Conservation (phyloP, 2,797 vertebrate species). For the Siniperca scherzeri region DNA sequence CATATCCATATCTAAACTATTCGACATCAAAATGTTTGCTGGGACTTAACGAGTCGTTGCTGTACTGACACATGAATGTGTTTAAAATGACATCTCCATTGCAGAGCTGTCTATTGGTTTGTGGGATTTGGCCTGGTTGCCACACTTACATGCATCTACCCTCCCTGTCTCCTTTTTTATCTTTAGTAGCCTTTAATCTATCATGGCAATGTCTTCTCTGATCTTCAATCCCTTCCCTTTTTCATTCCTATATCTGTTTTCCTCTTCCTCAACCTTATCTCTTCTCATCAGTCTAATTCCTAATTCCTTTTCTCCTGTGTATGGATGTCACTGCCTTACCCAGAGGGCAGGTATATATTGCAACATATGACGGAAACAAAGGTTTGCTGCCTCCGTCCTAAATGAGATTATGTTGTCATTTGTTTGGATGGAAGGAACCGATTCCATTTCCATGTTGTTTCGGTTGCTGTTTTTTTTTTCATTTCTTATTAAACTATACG, state of each 20-base stretch:
- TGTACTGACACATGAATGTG: background rate
- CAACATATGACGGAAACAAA: conserved; percentile 58
- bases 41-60: background rate
- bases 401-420: conserved; percentile 70
- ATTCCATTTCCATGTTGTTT: conserved; percentile 54
- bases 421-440: conserved; percentile 41
- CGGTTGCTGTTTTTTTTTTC: conserved; percentile 12
- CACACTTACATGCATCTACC: background rate
- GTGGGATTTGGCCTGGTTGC: conserved; percentile 2
- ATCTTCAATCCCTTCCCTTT: background rate
- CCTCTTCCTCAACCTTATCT: conserved; percentile 45
- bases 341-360: conserved; percentile 58
- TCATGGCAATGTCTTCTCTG: conserved; percentile 29
- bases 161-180: background rate
- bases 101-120: background rate
- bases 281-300: conserved; percentile 62
- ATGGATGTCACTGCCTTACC: conserved; percentile 50
- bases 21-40: background rate
- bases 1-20: background rate
- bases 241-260: conserved; percentile 28
- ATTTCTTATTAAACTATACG: conserved; percentile 45
- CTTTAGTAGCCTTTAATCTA: conserved; percentile 36
- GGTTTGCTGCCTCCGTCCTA: conserved; percentile 25
- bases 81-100: conserved; percentile 1
- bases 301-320: conserved; percentile 44